Conservation (phyloP, 2,888 invertebrate genomes). For the Cheilosia variabilis region DNA sequence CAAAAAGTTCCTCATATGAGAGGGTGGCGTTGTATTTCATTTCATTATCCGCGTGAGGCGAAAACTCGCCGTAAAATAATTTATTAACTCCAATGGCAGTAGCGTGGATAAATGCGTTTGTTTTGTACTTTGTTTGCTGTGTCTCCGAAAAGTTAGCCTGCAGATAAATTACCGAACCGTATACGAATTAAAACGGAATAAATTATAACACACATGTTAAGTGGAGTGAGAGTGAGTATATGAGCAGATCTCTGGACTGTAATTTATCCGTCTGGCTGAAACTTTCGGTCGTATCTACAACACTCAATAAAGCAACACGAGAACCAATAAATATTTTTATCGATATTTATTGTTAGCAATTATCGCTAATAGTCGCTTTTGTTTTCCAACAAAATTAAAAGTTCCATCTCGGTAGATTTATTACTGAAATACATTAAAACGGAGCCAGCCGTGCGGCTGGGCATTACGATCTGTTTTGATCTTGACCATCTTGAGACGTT, state of each 20-base stretch:
- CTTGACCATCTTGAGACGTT: constrained; percentile 40
- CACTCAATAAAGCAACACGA: constrained; percentile 43
- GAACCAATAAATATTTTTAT: constrained; percentile 41
- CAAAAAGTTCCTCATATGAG: constrained; percentile 33
- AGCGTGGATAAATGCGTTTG: constrained; percentile 40
- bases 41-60: constrained; percentile 57
- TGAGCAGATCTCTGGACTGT: neutral
- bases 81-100: constrained; percentile 52
- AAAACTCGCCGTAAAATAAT: constrained; percentile 56
- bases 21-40: constrained; percentile 59
- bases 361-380: constrained; percentile 53
- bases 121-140: constrained; percentile 17
- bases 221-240: constrained; percentile 11
- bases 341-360: constrained; percentile 49
- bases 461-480: constrained; percentile 3
- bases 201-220: constrained; percentile 65
- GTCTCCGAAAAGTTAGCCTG: constrained; percentile 32
- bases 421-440: constrained; percentile 41
- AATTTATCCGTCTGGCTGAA: constrained; percentile 42
- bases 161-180: constrained; percentile 60
- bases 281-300: neutral
- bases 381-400: constrained; percentile 51
- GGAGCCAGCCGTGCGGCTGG: constrained; percentile 14
- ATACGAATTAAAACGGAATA: constrained; percentile 61
- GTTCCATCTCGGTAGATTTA: constrained; percentile 44